A percentile compares a stretch with the other conserved stretches of the same genome.
These are phyloP conservation scores for Paradisaea rubra DNA, from an alignment of 2,113 vertebrate genomes.

Conservation along the genomic window DNA sequence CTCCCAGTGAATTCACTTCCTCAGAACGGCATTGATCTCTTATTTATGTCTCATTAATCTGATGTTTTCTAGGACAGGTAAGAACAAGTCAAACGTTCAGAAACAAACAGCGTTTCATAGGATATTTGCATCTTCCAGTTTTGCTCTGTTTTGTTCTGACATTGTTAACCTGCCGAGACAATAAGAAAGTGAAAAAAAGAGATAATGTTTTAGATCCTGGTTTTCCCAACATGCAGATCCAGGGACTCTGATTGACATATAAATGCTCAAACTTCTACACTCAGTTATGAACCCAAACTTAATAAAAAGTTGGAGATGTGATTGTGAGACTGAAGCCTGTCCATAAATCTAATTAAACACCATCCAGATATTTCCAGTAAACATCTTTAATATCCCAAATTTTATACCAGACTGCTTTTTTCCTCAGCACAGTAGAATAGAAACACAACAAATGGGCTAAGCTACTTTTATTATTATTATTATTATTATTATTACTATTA, in stretches of 20 bases:
- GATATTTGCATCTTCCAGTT: not conserved
- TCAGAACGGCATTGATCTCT: not conserved
- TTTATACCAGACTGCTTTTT: not conserved
- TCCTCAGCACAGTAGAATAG: not conserved
- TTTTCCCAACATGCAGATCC: not conserved
- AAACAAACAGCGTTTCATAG: not conserved
- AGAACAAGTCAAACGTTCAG: not conserved
- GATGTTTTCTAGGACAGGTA: not conserved
- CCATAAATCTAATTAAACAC: not conserved
- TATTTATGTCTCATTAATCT: not conserved
- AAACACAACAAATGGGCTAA: not conserved
- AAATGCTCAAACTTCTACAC: not conserved
- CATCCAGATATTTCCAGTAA: not conserved
- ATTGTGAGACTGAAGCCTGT: not conserved
- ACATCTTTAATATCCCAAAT: not conserved
- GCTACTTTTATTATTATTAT: not conserved
- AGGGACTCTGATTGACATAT: not conserved
- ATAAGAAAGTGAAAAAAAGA: not conserved
- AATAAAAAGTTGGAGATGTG: not conserved
- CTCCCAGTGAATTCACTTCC: not conserved
- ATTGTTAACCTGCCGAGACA: not conserved
- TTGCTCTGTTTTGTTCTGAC: not conserved
- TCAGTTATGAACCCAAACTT: not conserved
- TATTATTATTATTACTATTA: not conserved
- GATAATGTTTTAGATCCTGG: not conserved